These are phyloP conservation scores for Spinus pinus DNA, from an alignment of 2,797 vertebrate species.

Conservation along the genomic window DNA sequence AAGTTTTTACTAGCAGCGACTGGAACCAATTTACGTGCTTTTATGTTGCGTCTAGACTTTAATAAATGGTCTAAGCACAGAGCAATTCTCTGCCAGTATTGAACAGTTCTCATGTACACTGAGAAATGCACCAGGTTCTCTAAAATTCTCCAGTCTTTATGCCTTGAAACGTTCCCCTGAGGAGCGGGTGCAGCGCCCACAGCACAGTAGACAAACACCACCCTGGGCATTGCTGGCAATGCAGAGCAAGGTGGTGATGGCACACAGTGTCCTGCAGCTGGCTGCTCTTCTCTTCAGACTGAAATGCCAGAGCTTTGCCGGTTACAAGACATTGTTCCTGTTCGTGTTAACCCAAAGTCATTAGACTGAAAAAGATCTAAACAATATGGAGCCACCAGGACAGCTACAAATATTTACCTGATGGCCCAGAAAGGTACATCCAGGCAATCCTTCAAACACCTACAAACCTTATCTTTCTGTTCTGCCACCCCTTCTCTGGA, in stretches of 20 bases:
- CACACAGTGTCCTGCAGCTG: background rate
- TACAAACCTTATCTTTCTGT: background rate
- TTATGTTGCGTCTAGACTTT: slow-evolving; percentile 99
- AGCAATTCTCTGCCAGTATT: slow-evolving; percentile 79
- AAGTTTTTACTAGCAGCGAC: slow-evolving; percentile 81
- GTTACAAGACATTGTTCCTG: background rate
- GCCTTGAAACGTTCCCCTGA: background rate
- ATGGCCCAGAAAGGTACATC: background rate
- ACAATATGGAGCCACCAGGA: background rate
- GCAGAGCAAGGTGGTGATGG: background rate
- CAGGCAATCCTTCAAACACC: background rate
- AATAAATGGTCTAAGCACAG: slow-evolving; percentile 89
- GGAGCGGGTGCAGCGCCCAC: background rate
- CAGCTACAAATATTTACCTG: background rate
- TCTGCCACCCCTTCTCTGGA: background rate
- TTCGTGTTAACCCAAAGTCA: background rate
- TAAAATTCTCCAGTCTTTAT: slow-evolving; percentile 13
- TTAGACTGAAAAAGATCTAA: background rate
- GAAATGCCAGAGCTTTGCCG: background rate
- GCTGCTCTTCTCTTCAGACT: background rate
- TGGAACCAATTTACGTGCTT: slow-evolving; percentile 90
- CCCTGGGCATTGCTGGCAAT: background rate
- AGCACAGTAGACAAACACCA: background rate
- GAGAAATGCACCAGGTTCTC: slow-evolving; percentile 56
- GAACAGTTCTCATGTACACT: slow-evolving; percentile 69